These are phyloP conservation scores for Spialia ferax DNA, from an alignment of 2,888 invertebrate genomes.

Conservation along the genomic window DNA sequence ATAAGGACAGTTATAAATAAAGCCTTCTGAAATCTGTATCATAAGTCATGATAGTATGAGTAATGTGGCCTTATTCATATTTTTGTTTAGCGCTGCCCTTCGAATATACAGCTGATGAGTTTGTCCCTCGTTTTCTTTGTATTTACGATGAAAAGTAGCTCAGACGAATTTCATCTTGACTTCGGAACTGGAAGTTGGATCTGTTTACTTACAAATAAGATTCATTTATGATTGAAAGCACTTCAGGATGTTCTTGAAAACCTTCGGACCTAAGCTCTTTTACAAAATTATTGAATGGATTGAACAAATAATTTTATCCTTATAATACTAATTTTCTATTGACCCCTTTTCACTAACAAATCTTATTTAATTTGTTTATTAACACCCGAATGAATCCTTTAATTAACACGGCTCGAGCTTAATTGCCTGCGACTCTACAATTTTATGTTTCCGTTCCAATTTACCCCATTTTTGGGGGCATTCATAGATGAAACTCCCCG, in stretches of 20 bases:
- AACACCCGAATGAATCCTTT: conserved; percentile 62
- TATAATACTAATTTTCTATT: background rate
- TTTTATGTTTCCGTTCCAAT: conserved; percentile 22
- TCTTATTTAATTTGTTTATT: conserved; percentile 58
- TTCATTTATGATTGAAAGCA: too few species aligned
- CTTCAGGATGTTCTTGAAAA: background rate
- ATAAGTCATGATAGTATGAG: conserved; percentile 7
- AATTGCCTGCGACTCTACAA: conserved; percentile 43
- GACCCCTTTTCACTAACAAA: conserved; percentile 42
- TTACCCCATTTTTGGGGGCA: conserved; percentile 15
- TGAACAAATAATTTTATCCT: background rate
- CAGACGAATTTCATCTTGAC: background rate
- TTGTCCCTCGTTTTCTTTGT: background rate
- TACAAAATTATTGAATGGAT: background rate
- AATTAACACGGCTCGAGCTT: conserved; percentile 53
- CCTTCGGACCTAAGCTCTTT: background rate
- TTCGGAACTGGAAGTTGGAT: too few species aligned
- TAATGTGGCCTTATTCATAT: background rate
- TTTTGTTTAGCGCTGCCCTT: background rate
- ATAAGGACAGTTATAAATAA: conserved; percentile 31
- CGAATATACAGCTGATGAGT: background rate
- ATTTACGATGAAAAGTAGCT: too few species aligned
- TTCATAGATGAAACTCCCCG: background rate
- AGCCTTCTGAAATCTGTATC: conserved; percentile 14
- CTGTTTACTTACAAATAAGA: background rate